Evolutionary conservation across 2,888 invertebrate species (phyloP).

Genomic region (Napeogenes inachia): DNA sequence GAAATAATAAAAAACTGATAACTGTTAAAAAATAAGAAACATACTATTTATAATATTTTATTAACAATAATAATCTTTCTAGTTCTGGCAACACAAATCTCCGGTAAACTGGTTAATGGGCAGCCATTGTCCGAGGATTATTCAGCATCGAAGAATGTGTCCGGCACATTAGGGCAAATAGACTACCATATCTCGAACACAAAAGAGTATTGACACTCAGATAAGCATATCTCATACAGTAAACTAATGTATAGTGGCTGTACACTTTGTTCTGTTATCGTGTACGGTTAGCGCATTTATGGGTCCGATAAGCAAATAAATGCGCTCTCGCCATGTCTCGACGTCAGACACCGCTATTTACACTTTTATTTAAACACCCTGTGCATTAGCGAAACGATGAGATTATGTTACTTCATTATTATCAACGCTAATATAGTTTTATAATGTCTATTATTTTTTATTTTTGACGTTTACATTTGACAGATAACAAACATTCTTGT

Average conservation of each 20-base stretch:
- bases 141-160: constrained; percentile 67
- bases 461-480: no score
- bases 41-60: neutral
- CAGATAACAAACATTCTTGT: no score
- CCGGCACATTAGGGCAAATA: constrained; percentile 70
- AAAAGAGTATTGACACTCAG: constrained; percentile 75
- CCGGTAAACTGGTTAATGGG: constrained; percentile 49
- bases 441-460: no score
- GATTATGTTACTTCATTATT: constrained; percentile 12
- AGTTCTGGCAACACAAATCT: neutral
- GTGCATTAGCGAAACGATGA: constrained; percentile 22
- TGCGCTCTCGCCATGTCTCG: constrained; percentile 33
- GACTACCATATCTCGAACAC: constrained; percentile 70
- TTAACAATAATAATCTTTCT: neutral
- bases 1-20: no score
- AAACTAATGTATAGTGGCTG: constrained; percentile 50
- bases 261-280: constrained; percentile 74
- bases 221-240: constrained; percentile 69
- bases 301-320: constrained; percentile 71
- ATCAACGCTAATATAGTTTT: neutral
- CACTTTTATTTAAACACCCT: constrained; percentile 28
- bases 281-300: constrained; percentile 66
- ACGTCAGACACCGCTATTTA: constrained; percentile 19
- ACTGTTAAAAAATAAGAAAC: neutral
- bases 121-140: constrained; percentile 59